Evolutionary conservation across 2,888 invertebrate genomes (phyloP), one percentile per base, ranked within the genome.

Genomic region (Abrostola tripartita): DNA sequence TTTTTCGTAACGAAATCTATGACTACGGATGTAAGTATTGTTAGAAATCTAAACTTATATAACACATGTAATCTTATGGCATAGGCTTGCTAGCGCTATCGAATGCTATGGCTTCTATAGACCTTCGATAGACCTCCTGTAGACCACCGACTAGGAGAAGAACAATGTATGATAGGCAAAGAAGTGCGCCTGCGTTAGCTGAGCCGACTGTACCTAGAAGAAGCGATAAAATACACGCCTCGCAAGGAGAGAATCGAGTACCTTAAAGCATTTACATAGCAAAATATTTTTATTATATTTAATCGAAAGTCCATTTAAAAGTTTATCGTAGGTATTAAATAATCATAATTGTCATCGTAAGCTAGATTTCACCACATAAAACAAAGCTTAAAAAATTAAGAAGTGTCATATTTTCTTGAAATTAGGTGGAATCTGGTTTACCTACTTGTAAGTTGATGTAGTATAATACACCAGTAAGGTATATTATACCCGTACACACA

Each of bases 231-330:
- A 53, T 50, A 52, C 41, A 55, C 52, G 62, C 47, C 54, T 62
- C 52, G n/a, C 10, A 24, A 9, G 55, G n/a, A 71, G 41, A 55
- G 58, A 69, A 74, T 50, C 47, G 12, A 69, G 55, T 69, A 74
- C 58, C 69, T 47, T 59, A 53, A 53, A 74, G 55, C 63, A 67
- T 73, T 61, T 51, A 47, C 14, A 47, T 47, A 52, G 36, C 35
- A 51, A 67, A 52, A 62, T 53, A 62, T 62, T 36, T 68, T 53
- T 47, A 54, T 6, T 49, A 60, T 41, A 38, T 47, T 6, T 56
- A 44, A 74, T 57, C n/a, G 52, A 52, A 51, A 64, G 65, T 70
- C 75, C 71, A 54, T 74, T 47, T 47, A 24, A 47, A 47, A 47
- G 44, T 47, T 47, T 47, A 47, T 47, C 14, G 44, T 47, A 47